Evolutionary conservation across 2,113 vertebrate species (phyloP).

Genomic region (Microcebus jonahi): DNA sequence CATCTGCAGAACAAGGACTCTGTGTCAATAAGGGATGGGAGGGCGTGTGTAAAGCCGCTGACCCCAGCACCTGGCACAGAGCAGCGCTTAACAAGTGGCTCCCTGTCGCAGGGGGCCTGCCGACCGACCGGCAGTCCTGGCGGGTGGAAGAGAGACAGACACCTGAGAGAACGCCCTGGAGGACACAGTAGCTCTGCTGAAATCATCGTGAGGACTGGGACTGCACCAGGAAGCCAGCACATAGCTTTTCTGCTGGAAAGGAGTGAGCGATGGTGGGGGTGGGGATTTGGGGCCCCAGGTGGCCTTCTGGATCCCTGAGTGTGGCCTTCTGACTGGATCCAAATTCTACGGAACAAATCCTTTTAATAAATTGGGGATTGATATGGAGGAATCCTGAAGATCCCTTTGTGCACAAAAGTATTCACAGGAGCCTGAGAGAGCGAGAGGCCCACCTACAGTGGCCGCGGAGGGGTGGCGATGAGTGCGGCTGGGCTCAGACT

Average conservation of each 20-base stretch:
- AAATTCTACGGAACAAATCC: no score
- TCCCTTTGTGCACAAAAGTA: neutral
- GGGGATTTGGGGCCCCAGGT: no score
- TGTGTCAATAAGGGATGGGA: neutral
- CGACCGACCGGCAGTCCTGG: fast-evolving
- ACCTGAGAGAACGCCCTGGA: neutral
- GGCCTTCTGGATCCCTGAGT: no score
- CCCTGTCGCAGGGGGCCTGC: neutral
- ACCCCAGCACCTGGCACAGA: no score
- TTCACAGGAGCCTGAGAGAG: neutral
- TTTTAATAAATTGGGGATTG: neutral
- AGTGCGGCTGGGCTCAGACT: neutral
- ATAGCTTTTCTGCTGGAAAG: no score
- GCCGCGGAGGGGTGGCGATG: neutral
- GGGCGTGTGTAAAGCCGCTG: neutral
- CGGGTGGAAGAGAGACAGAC: neutral
- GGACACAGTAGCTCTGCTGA: neutral
- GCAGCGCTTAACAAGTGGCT: neutral
- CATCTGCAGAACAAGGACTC: neutral
- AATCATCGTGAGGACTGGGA: neutral
- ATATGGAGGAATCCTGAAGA: neutral
- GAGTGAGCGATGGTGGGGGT: no score
- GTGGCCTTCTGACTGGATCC: no score
- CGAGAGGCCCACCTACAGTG: fast-evolving
- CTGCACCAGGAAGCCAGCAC: neutral